Evolutionary conservation across 1,140 invertebrate genomes (phyloP).

Genomic region (Atopsyche davidsoni): DNA sequence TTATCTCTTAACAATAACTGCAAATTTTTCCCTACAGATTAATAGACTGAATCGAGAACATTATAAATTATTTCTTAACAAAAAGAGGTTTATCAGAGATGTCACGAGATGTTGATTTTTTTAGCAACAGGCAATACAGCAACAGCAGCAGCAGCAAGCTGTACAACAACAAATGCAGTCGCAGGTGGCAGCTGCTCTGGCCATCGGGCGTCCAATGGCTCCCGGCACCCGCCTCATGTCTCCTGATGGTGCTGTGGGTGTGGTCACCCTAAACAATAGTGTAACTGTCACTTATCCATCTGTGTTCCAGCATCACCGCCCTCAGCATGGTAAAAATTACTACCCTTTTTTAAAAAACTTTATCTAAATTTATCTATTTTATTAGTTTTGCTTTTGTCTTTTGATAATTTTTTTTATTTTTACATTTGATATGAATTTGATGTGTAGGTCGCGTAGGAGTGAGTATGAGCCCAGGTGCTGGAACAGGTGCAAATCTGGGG

Average conservation of each 20-base stretch:
- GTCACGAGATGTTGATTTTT: not conserved
- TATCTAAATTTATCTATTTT: constrained; percentile 5
- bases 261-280: constrained; percentile 58
- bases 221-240: constrained; percentile 56
- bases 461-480: constrained; percentile 33
- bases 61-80: too few species aligned
- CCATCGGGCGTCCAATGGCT: constrained; percentile 53
- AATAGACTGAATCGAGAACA: too few species aligned
- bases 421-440: constrained; percentile 26
- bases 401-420: not conserved
- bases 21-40: not conserved
- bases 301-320: constrained; percentile 39
- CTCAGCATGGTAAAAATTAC: constrained; percentile 22
- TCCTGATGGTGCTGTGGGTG: constrained; percentile 57
- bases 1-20: not conserved
- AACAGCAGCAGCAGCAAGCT: constrained; percentile 24
- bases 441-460: constrained; percentile 35
- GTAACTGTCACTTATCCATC: constrained; percentile 56
- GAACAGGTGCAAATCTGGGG: constrained; percentile 37
- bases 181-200: constrained; percentile 56
- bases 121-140: constrained; percentile 4
- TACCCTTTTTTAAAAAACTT: not conserved
- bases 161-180: constrained; percentile 52
- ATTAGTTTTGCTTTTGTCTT: not conserved
- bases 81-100: too few species aligned